phyloP scores from a whole-genome alignment of 2,797 vertebrate species.

The Okamejei kenojei region DNA sequence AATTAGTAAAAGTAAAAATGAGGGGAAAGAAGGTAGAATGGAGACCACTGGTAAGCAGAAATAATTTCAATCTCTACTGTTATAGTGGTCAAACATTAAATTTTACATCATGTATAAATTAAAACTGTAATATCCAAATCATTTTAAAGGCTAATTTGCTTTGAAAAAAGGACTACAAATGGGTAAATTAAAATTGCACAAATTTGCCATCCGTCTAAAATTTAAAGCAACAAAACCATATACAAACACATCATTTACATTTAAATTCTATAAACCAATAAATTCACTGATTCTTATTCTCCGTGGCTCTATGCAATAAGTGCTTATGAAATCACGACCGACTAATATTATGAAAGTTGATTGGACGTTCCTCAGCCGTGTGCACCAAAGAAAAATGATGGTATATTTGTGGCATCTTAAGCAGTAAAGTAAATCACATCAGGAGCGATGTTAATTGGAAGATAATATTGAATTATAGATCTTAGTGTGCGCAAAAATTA shows the following conservation, averaged over 20 bases:
- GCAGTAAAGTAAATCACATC: background rate
- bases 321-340: background rate
- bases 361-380: background rate
- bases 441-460: background rate
- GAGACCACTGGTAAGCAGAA: background rate
- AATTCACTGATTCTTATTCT: background rate
- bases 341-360: background rate
- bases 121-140: background rate
- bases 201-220: background rate
- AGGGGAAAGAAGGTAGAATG: background rate
- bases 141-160: background rate
- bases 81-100: background rate
- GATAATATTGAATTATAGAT: background rate
- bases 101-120: background rate
- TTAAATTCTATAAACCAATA: background rate
- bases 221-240: background rate
- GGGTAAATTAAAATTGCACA: background rate
- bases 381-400: background rate
- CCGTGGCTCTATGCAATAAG: background rate
- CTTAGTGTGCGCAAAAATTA: constrained; percentile 9
- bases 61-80: background rate
- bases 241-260: background rate
- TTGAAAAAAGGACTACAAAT: background rate
- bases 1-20: background rate
- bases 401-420: background rate